Conservation (phyloP, 1,140 invertebrate species). For the Drosophila grimshawi region DNA sequence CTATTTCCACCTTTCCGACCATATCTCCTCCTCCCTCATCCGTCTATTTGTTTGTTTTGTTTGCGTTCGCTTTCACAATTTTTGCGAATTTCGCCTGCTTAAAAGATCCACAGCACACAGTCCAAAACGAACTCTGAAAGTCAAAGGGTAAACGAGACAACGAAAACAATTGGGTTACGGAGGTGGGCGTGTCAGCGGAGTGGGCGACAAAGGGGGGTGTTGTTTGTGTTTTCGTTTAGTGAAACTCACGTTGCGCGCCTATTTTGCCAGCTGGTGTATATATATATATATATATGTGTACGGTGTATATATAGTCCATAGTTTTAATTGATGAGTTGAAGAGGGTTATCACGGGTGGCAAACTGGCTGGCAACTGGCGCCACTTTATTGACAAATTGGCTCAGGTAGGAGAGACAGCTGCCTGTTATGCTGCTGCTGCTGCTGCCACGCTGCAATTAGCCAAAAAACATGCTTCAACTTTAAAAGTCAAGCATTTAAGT, state of each 20-base stretch:
- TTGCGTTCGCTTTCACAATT: constrained; percentile 78
- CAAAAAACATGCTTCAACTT: background rate
- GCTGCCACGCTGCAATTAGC: background rate
- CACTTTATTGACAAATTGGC: constrained; percentile 31
- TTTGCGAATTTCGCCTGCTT: constrained; percentile 54
- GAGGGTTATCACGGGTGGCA: constrained; percentile 47
- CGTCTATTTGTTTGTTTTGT: constrained; percentile 56
- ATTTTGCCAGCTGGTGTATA: constrained; percentile 40
- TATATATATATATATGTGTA: background rate
- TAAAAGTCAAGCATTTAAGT: constrained; percentile 5
- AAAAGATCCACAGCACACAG: constrained; percentile 61
- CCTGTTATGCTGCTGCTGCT: background rate
- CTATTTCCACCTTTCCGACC: constrained; percentile 11
- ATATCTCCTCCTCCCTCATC: too few relatives aligned
- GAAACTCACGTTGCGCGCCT: constrained; percentile 35
- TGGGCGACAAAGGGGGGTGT: constrained; percentile 1
- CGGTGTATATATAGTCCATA: constrained; percentile 18
- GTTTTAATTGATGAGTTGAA: constrained; percentile 77
- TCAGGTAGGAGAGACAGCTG: constrained; percentile 13
- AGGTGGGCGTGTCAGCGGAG: background rate
- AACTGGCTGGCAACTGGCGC: background rate
- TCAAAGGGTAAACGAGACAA: constrained; percentile 73
- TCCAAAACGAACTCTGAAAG: constrained; percentile 68
- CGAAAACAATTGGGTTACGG: constrained; percentile 43
- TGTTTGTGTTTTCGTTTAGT: constrained; percentile 66